Evolutionary conservation across 2,888 invertebrate species (phyloP).

Genomic region (Camponotus fellah): DNA sequence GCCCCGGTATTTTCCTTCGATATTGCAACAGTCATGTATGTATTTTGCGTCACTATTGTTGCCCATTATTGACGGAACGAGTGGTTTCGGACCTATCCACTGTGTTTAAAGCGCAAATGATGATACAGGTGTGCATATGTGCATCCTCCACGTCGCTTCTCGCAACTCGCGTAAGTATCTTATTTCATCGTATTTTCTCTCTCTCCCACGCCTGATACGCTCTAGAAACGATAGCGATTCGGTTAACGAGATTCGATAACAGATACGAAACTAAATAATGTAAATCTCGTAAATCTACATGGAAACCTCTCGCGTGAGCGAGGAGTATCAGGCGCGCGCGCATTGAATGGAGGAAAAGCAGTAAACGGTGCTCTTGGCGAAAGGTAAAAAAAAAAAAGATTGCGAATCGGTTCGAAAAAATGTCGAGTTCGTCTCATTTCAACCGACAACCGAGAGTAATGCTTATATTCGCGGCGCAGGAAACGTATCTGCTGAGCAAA

Average conservation of each 20-base stretch:
- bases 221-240: neutral
- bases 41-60: constrained; percentile 17
- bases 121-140: neutral
- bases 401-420: neutral
- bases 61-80: constrained; percentile 57
- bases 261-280: neutral
- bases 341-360: neutral
- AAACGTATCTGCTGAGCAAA: constrained; percentile 39
- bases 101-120: constrained; percentile 58
- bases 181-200: constrained; percentile 49
- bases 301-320: neutral
- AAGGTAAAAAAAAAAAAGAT: neutral
- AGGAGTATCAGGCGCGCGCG: neutral
- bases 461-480: constrained; percentile 37
- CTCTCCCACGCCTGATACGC: constrained; percentile 5
- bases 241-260: neutral
- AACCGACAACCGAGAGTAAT: constrained; percentile 9
- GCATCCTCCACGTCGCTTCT: neutral
- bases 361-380: neutral
- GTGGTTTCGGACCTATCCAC: constrained; percentile 22
- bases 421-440: constrained; percentile 18
- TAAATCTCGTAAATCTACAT: constrained; percentile 13
- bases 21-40: constrained; percentile 57
- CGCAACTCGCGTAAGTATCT: constrained; percentile 34
- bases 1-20: constrained; percentile 68